Evolutionary conservation across 2,797 vertebrate genomes (phyloP), one percentile per base, ranked within the genome.

Genomic region (Bovichtus diacanthus): DNA sequence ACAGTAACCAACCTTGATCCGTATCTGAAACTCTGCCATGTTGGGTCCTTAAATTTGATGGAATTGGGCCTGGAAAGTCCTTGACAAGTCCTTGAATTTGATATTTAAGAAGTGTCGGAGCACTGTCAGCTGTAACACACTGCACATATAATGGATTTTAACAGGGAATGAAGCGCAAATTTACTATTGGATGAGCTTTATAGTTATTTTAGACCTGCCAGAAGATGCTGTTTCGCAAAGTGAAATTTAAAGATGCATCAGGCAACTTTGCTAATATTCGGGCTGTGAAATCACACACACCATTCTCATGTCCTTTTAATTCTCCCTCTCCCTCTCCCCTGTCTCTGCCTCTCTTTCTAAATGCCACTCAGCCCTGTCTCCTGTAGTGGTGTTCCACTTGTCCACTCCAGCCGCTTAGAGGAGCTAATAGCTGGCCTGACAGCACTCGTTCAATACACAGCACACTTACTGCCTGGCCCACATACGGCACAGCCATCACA

Each of bases 341-440:
- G 2, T 44, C 23, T 72, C 13, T 27, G 15, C 43, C 46, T 73
- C n/a, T 58, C 34, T 66, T 81, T 85, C 39, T 59, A 83, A 86
- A 87, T 79, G 81, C 85, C 86, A 82, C 74, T 85, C 66, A 43
- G 51, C 41, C 66, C 53, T 61, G 75, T 69, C 74, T 78, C 60
- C 66, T 65, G 31, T 59, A 5, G 60, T 61, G 13, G 34, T 61
- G 62, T 65, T 82, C 65, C 63, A 70, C 83, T 79, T 76, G 73
- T 87, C 84, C 82, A 56, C 68, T 83, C 50, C 69, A 61, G 73
- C 74, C 10, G 41, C 72, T 81, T 70, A 72, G 73, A 83, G 41
- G 64, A 85, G 89, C 81, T 88, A 88, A 91, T 89, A 78, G 84
- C 77, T 9, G 68, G 36, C 77, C 80, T 83, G 87, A 88, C 87